Evolutionary conservation across 2,888 invertebrate species (phyloP).

Genomic region (Cerastoderma edule): DNA sequence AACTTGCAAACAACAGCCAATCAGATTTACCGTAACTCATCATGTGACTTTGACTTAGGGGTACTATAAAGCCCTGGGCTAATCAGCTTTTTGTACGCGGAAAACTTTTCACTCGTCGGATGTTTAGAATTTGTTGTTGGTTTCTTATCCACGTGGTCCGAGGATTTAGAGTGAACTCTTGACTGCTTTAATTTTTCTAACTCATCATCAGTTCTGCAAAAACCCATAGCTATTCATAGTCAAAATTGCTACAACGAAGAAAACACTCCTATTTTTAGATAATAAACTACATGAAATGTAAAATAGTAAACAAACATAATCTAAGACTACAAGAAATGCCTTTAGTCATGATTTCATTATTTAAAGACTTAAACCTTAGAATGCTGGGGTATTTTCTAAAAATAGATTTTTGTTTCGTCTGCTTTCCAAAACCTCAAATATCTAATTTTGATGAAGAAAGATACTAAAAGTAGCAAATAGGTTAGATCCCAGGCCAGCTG

Average conservation of each 20-base stretch:
- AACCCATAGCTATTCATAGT: conserved; percentile 37
- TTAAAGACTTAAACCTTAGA: too few relatives aligned
- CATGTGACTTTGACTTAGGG: conserved; percentile 62
- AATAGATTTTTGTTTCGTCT: too few relatives aligned
- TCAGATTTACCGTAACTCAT: conserved; percentile 67
- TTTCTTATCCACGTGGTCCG: conserved; percentile 56
- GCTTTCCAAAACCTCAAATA: too few relatives aligned
- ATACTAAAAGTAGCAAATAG: too few relatives aligned
- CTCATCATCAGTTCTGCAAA: conserved; percentile 73
- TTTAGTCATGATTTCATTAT: too few relatives aligned
- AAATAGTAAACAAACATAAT: too few relatives aligned
- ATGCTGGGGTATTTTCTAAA: too few relatives aligned
- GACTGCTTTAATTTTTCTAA: conserved; percentile 57
- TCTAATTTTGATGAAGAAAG: too few relatives aligned
- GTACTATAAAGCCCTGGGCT: conserved; percentile 76
- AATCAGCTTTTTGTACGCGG: conserved; percentile 77
- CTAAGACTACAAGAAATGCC: too few relatives aligned
- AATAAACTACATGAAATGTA: too few relatives aligned
- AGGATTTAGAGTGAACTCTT: conserved; percentile 52
- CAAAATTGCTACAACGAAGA: background rate
- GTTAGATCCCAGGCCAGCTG: too few relatives aligned
- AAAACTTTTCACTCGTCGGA: conserved; percentile 67
- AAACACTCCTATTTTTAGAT: conserved; percentile 10
- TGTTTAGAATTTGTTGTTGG: conserved; percentile 47
- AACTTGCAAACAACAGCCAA: conserved; percentile 30